phyloP scores from a whole-genome alignment of 2,888 invertebrate genomes.

The Allolobophora icterica region DNA sequence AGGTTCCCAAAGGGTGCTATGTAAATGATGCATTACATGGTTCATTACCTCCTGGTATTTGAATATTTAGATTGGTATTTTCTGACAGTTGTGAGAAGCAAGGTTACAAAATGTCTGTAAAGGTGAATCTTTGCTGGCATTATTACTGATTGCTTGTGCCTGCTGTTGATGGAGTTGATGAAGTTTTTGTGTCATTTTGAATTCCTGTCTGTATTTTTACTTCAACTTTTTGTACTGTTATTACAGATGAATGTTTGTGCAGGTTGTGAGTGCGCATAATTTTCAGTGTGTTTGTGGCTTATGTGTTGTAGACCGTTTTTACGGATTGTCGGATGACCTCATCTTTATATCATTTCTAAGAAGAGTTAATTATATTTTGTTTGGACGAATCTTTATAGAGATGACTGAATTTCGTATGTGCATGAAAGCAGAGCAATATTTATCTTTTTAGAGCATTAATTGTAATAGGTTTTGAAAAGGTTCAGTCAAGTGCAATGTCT shows the following conservation, averaged over 20 bases:
- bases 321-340: not conserved
- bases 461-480: not conserved
- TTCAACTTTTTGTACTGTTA: not conserved
- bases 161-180: not conserved
- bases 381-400: not conserved
- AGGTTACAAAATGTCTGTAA: no score
- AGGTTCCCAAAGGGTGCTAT: not conserved
- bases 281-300: no score
- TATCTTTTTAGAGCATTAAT: not conserved
- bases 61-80: not conserved
- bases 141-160: not conserved
- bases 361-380: not conserved
- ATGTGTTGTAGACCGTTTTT: not conserved
- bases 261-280: no score
- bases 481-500: constrained; percentile 17
- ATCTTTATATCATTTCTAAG: not conserved
- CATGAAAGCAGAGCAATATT: not conserved
- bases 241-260: not conserved
- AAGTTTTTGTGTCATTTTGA: not conserved
- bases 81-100: not conserved
- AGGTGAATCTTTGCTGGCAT: not conserved
- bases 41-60: not conserved
- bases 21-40: not conserved
- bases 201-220: not conserved
- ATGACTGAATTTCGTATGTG: not conserved